phyloP scores from a whole-genome alignment of 2,888 invertebrate genomes.

The Andrena fulva region DNA sequence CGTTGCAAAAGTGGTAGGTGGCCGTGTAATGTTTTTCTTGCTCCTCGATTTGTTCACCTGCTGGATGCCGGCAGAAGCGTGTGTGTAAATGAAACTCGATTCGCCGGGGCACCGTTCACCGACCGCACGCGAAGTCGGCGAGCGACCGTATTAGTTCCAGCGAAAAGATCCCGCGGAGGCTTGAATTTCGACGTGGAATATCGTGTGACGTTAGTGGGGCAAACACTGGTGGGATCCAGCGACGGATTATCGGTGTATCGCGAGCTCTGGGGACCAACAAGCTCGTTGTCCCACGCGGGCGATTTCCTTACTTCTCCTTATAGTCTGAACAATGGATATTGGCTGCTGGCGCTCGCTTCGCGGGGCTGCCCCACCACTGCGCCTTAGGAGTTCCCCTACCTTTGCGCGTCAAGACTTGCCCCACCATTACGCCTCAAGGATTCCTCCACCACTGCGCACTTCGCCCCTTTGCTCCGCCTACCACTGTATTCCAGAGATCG shows the following conservation, averaged over 20 bases:
- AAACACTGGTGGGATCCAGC: slow-evolving; percentile 12
- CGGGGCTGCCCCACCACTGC: too few relatives aligned
- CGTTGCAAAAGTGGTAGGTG: not conserved
- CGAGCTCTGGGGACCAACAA: not conserved
- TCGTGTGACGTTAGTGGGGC: slow-evolving; percentile 41
- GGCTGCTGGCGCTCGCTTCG: too few relatives aligned
- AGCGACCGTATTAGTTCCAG: slow-evolving; percentile 34
- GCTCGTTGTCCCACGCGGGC: not conserved
- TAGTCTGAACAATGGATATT: too few relatives aligned
- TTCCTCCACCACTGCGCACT: too few relatives aligned
- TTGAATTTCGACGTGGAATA: slow-evolving; percentile 47
- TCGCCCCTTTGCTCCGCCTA: too few relatives aligned
- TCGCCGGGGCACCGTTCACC: slow-evolving; percentile 45
- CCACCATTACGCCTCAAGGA: too few relatives aligned
- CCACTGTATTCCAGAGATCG: too few relatives aligned
- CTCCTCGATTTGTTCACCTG: slow-evolving; percentile 51
- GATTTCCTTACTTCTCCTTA: too few relatives aligned
- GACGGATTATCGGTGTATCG: slow-evolving; percentile 1
- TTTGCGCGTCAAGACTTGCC: too few relatives aligned
- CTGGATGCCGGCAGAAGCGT: slow-evolving; percentile 7
- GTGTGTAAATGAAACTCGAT: slow-evolving; percentile 55
- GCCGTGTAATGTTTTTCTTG: slow-evolving; percentile 43
- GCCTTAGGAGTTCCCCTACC: too few relatives aligned
- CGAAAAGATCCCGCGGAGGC: slow-evolving; percentile 19
- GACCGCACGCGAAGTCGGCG: slow-evolving; percentile 30